phyloP scores from a whole-genome alignment of 2,113 vertebrate species.

The Fregata magnificens region DNA sequence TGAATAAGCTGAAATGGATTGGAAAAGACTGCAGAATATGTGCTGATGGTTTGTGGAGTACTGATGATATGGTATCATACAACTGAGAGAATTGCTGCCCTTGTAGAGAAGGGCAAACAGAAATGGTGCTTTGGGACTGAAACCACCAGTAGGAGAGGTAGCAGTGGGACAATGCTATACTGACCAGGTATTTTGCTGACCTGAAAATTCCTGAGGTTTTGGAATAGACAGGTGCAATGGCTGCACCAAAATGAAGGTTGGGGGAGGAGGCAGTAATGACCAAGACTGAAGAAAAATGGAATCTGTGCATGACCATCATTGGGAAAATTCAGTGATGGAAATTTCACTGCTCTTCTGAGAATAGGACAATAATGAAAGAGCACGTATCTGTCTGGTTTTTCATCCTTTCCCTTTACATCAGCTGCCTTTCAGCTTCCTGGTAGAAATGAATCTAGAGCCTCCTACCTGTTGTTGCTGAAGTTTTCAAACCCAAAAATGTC shows the following conservation, averaged over 20 bases:
- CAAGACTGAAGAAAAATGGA: neutral
- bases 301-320: neutral
- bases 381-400: neutral
- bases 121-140: neutral
- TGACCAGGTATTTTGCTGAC: neutral
- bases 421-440: neutral
- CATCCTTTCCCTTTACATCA: neutral
- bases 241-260: neutral
- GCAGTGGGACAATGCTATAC: neutral
- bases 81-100: neutral
- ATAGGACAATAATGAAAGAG: neutral
- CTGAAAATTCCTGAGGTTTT: neutral
- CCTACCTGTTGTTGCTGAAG: slow-evolving; percentile 93
- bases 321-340: neutral
- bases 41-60: neutral
- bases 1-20: neutral
- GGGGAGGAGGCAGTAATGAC: neutral
- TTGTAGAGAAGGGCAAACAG: neutral
- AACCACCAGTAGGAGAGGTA: neutral
- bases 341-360: neutral
- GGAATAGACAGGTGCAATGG: neutral
- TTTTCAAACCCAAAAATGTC: slow-evolving; percentile 99
- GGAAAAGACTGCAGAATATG: neutral
- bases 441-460: neutral
- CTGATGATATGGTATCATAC: neutral